These are phyloP conservation scores for Dendroctonus valens DNA, from an alignment of 1,140 invertebrate species.

Conservation along the genomic window DNA sequence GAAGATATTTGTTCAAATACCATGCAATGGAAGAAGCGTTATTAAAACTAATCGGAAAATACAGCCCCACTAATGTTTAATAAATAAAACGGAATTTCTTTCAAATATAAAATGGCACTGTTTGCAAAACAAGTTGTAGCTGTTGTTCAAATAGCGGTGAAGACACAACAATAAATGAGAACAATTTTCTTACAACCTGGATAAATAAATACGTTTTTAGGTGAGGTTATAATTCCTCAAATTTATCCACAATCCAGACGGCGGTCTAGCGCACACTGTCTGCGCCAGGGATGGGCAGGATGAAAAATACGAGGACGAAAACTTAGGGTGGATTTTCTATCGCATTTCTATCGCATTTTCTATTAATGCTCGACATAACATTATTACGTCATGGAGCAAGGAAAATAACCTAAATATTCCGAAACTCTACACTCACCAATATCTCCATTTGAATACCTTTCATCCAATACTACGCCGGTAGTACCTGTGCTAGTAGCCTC, in stretches of 20 bases:
- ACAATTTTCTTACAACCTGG: background rate
- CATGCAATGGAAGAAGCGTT: no score
- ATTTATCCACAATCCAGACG: constrained; percentile 20
- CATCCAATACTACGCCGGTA: constrained; percentile 42
- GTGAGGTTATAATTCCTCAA: constrained; percentile 13
- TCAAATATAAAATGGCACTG: no score
- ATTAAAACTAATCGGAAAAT: no score
- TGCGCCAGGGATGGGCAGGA: constrained; percentile 6
- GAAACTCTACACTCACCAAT: constrained; percentile 38
- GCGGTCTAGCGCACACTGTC: background rate
- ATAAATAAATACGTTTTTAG: constrained; percentile 10
- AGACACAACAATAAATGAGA: background rate
- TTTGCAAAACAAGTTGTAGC: no score
- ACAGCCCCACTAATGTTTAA: no score
- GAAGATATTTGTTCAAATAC: no score
- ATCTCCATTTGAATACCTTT: constrained; percentile 41
- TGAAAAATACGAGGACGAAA: constrained; percentile 1
- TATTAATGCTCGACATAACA: no score
- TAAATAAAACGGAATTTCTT: no score
- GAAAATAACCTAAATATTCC: constrained; percentile 2
- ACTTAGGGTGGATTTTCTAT: no score
- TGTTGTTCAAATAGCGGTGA: background rate
- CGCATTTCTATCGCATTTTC: no score
- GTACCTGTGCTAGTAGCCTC: constrained; percentile 44
- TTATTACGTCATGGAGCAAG: no score